Conservation (phyloP, 2,113 vertebrate genomes). For the Lethenteron camtschaticum region DNA sequence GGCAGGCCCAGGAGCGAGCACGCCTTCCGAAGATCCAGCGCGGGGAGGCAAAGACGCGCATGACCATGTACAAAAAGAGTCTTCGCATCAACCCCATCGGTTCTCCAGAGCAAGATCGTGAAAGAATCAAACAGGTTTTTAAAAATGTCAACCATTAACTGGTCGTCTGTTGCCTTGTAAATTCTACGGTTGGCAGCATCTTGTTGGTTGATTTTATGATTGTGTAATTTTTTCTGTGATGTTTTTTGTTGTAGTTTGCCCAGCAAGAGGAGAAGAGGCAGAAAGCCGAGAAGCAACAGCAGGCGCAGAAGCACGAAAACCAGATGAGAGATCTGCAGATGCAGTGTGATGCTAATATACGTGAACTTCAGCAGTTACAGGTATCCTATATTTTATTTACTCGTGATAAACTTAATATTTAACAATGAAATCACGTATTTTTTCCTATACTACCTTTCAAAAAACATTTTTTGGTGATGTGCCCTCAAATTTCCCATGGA, state of each 20-base stretch:
- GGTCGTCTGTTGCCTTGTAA: too few species aligned
- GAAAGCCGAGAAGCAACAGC: constrained; percentile 75
- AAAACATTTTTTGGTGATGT: too few species aligned
- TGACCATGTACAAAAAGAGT: constrained; percentile 96
- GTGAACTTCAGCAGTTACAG: constrained; percentile 84
- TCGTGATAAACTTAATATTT: too few species aligned
- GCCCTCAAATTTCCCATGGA: too few species aligned
- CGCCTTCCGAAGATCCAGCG: constrained; percentile 79
- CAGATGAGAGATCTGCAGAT: constrained; percentile 88
- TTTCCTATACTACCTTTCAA: too few species aligned
- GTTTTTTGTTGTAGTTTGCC: constrained; percentile 35
- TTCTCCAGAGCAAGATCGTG: constrained; percentile 42
- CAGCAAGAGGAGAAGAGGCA: constrained; percentile 84
- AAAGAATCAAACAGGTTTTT: constrained; percentile 67
- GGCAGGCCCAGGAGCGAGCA: constrained; percentile 66
- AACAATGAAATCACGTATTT: too few species aligned
- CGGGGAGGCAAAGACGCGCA: constrained; percentile 64
- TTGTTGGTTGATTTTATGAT: too few species aligned
- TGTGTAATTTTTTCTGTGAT: too few species aligned
- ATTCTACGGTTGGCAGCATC: too few species aligned
- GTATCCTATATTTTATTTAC: too few species aligned
- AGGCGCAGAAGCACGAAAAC: constrained; percentile 90
- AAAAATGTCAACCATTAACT: too few species aligned
- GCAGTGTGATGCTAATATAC: constrained; percentile 66
- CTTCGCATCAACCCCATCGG: constrained; percentile 54